Conservation (phyloP, 2,113 vertebrate genomes). For the Cheilinus undulatus region DNA sequence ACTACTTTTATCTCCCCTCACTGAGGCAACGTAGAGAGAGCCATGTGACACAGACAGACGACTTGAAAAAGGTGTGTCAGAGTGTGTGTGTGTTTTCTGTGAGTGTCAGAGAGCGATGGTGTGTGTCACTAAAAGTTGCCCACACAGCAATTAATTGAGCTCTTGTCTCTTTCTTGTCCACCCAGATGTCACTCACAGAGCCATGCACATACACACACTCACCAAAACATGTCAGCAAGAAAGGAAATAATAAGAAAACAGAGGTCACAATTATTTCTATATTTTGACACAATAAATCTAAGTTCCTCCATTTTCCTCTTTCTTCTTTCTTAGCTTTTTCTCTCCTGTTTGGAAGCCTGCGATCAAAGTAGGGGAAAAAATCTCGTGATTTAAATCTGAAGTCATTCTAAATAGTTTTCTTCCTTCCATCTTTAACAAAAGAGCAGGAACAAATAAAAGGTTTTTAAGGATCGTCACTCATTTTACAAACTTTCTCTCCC, state of each 20-base stretch:
- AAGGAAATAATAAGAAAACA: neutral
- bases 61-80: slow-evolving; percentile 1
- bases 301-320: too few relatives aligned
- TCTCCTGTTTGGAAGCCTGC: too few relatives aligned
- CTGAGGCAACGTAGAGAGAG: neutral
- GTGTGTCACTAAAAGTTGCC: slow-evolving; percentile 10
- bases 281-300: too few relatives aligned
- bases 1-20: slow-evolving; percentile 35
- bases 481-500: too few relatives aligned
- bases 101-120: neutral
- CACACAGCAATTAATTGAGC: slow-evolving; percentile 43
- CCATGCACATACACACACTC: neutral
- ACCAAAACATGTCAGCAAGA: neutral
- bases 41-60: neutral
- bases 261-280: too few relatives aligned
- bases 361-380: too few relatives aligned
- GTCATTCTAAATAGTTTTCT: too few relatives aligned
- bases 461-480: too few relatives aligned
- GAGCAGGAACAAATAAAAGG: too few relatives aligned
- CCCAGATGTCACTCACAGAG: slow-evolving; percentile 22
- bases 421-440: too few relatives aligned
- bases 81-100: neutral
- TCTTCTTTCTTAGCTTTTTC: too few relatives aligned
- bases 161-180: slow-evolving; percentile 14
- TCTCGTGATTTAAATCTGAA: too few relatives aligned